Base-by-base conservation (phyloP, 2,888 invertebrate genomes). In the Cheilosia impressa region DNA sequence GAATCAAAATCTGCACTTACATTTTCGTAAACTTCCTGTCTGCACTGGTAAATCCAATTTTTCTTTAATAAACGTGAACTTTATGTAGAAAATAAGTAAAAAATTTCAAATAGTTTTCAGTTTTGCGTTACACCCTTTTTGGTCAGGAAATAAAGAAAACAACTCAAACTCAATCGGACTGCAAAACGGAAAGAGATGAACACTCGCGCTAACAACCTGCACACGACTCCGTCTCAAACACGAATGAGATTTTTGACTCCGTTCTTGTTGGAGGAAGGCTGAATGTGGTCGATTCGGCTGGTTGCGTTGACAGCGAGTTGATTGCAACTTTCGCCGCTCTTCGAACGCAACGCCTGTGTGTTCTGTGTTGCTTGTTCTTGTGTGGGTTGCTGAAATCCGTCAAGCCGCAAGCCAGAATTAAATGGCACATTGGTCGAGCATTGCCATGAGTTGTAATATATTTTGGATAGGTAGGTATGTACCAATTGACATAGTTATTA, bases 161-260 rank as follows among this genome's bases (percentile, higher is more conserved):
- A 38, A 38, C 63, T 78, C 65, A 71, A 78, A 75, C 78, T 75
- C 75, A 84, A 76, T 77, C 58, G 53, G 66, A 77, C 60, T 75
- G 75, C 75, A 79, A 83, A 71, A 41, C 34, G 58, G 79, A 66
- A 71, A 71, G 62, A 78, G 68, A 83, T 73, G 38, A 80, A 66
- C 84, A 81, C 85, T 53, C 76, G 81, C 85, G 85, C 38, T 63
- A 80, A 72, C 72, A 62, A 80, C 75, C 90, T 89, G 88, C 85
- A 89, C 89, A 88, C 90, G 90, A 91, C 89, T 88, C 89, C 89
- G 89, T 89, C 89, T 90, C 89, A 90, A 89, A 89, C 89, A 90
- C 90, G 89, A 91, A 91, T 90, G 90, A 88, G 84, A 82, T 82
- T 81, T 71, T 81, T 38, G n/a, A 63, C 62, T 77, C 43, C 5